phyloP scores from a whole-genome alignment of 2,113 vertebrate genomes.

The Okapia johnstoni region DNA sequence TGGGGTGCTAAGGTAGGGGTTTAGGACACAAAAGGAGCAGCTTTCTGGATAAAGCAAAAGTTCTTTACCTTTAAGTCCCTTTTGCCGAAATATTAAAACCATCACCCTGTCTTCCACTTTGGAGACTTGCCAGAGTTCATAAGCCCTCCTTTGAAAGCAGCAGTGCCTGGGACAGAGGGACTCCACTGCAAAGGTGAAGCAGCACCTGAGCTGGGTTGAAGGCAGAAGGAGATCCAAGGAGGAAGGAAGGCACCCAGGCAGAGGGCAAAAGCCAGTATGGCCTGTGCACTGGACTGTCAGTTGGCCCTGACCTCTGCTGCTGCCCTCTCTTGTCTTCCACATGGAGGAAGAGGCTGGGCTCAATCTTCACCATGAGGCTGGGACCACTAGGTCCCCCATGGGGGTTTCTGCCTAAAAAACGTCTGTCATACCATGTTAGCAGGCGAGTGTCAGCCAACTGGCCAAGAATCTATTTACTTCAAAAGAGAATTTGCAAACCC shows the following conservation, averaged over 20 bases:
- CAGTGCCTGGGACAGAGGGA: not conserved
- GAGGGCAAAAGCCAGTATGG: no score
- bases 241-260: not conserved
- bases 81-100: not conserved
- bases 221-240: no score
- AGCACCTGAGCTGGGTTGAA: no score
- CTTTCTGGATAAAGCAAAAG: not conserved
- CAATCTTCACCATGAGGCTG: not conserved
- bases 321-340: not conserved
- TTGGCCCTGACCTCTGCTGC: accelerated
- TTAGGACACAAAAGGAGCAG: not conserved
- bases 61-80: not conserved
- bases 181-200: not conserved
- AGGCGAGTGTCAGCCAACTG: not conserved
- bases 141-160: not conserved
- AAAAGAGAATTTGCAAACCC: not conserved
- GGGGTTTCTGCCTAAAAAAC: not conserved
- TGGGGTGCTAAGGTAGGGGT: not conserved
- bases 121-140: not conserved
- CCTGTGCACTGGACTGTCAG: no score
- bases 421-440: not conserved
- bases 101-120: not conserved
- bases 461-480: not conserved
- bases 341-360: not conserved
- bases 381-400: not conserved